Base-by-base conservation (phyloP, 2,797 vertebrate species). In the Neoniphon sammara region DNA sequence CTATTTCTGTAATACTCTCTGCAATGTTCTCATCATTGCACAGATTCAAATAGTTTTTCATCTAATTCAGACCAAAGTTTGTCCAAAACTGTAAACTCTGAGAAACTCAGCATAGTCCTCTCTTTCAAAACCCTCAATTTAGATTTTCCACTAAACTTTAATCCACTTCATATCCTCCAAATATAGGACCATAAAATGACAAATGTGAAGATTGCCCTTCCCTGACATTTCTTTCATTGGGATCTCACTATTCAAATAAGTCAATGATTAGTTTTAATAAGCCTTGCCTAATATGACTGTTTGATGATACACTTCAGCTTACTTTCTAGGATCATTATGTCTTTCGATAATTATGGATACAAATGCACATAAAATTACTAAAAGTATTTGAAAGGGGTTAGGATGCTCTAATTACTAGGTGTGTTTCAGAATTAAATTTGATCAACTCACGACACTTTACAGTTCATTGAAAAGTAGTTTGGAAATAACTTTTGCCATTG, bases 181-280 rank as follows among this genome's bases (percentile, higher is more conserved):
- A 93, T 91, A 93, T 92, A 92, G 88, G 81, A 88, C 72, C 81
- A 89, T 87, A 86, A 91, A 91, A 90, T 86, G 87, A 93, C 90
- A 90, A 92, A 93, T 79, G 86, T 81, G 89, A 83, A 84, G 83
- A 87, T 88, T 90, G 82, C 78, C 85, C 77, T 87, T 81, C 78
- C 58, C 81, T 92, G 90, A 93, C 91, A 93, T 92, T 93, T 90
- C 86, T 81, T 85, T 85, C 81, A 80, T 70, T 79, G 70, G 60
- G 81, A 90, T 83, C 81, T 90, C 91, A 85, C 89, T 89, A 87
- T 86, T 90, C 86, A 90, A 91, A 92, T 91, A 92, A 92, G 83
- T 87, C 80, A 85, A 70, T 90, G 74, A 92, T 90, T 87, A 84
- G 86, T 91, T 93, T 89, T 92, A 93, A 93, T 93, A 92, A 93